Evolutionary conservation across 1,140 invertebrate species (phyloP), one percentile per base, ranked within the genome.

Genomic region (Parapsyche elsis): DNA sequence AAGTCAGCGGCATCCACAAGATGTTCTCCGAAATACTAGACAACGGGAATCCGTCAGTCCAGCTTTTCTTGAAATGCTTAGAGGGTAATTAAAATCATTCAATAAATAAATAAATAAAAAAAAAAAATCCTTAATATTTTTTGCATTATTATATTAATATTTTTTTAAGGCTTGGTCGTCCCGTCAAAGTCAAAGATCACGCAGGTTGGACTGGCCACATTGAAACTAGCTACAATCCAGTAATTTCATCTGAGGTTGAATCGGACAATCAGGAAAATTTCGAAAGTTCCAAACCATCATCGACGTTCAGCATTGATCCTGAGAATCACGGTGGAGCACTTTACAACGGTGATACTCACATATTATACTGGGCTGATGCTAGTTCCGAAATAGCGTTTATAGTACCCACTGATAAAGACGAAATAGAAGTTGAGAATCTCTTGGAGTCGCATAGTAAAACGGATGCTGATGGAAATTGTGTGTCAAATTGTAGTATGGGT

Each of bases 311-410:
- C 21, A 53, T 38, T 30, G 76, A 83, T 59, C 38, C 46, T 9
- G 71, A 87, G 84, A 67, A 85, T 84, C 91, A 93, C 78, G 93
- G 93, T 2, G 92, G 92, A 14, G 89, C 91, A 84, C 85, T 94
- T 12, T 96, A 94, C 85, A 94, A 94, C 87, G 94, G 92, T 9
- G 85, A 87, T 10, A 86, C 87, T 67, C 90, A 90, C 85, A 93
- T 97, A 0, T 87, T 99, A 1, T 99, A 99, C 88, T 99, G 97
- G 97, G 94, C 97, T n/a, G 98, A 99, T 88, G 94, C 96, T 0
- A 94, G 93, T 26, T 95, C 96, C 0, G 97, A 99, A 90, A 93
- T 99, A 77, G 96, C 97, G 0, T 98, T 99, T 89, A 92, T 99
- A 61, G 95, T 99, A 21, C 97, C 98, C 0, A 95, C 96, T 2